These are phyloP conservation scores for Parazoanthus atlanticus DNA, from an alignment of 92 coral and sea anemone species.

Conservation along the genomic window DNA sequence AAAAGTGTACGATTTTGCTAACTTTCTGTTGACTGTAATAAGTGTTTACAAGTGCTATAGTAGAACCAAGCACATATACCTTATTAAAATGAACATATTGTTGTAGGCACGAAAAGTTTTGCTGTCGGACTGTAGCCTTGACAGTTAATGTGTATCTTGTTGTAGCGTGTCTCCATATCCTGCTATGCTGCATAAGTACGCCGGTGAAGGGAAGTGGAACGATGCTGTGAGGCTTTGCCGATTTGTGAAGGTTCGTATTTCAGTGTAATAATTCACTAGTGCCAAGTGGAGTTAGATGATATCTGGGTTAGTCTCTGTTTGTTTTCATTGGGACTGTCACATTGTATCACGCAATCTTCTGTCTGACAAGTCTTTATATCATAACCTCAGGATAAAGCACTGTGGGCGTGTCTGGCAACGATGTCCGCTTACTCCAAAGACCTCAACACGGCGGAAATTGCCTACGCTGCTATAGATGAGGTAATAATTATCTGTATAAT, in stretches of 20 bases:
- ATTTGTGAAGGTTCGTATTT: conserved; percentile 86
- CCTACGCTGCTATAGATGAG: conserved; percentile 99
- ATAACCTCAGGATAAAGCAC: conserved; percentile 71
- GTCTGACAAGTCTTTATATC: background rate
- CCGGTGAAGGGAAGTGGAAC: conserved; percentile 91
- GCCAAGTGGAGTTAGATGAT: background rate
- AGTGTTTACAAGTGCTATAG: too few relatives aligned
- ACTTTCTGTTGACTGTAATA: too few relatives aligned
- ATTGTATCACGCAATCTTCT: background rate
- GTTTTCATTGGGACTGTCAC: background rate
- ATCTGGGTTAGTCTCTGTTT: background rate
- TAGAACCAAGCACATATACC: background rate
- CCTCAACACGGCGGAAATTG: conserved; percentile 95
- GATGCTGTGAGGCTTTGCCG: conserved; percentile 97
- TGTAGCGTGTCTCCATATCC: conserved; percentile 95
- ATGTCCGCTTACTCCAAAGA: conserved; percentile 98
- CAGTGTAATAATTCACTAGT: background rate
- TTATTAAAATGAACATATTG: too few relatives aligned
- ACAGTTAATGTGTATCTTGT: background rate
- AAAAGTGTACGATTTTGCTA: too few relatives aligned
- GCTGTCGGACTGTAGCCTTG: background rate
- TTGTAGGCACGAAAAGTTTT: too few relatives aligned
- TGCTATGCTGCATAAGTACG: conserved; percentile 93
- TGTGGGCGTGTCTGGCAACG: conserved; percentile 98
- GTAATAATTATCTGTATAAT: conserved; percentile 37